Conservation (phyloP, 1,140 invertebrate species). For the Elymnias hypermnestra region DNA sequence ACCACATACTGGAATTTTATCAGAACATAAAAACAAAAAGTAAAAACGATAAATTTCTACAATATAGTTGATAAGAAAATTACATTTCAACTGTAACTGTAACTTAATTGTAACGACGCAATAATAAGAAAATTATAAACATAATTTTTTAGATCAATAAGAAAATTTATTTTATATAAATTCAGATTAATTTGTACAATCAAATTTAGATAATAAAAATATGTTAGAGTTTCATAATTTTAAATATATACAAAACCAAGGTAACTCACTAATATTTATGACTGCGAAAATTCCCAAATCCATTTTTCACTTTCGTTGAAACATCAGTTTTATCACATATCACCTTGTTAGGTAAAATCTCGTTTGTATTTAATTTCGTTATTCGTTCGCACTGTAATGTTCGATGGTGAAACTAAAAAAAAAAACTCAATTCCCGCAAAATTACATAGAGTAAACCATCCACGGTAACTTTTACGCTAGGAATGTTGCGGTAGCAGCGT, state of each 20-base stretch:
- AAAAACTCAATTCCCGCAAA: slow-evolving; percentile 64
- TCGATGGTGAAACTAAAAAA: slow-evolving; percentile 44
- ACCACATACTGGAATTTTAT: not conserved
- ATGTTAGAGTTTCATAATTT: too few relatives aligned
- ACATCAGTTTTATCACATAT: slow-evolving; percentile 48
- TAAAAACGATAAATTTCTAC: not conserved
- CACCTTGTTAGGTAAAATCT: slow-evolving; percentile 34
- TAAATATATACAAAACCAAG: slow-evolving; percentile 15
- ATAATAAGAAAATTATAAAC: too few relatives aligned
- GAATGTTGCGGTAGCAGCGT: slow-evolving; percentile 66
- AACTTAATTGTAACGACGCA: not conserved
- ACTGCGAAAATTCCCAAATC: slow-evolving; percentile 39
- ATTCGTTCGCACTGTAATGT: slow-evolving; percentile 52
- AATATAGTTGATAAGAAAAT: not conserved
- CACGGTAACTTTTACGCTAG: slow-evolving; percentile 74
- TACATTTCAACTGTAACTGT: not conserved
- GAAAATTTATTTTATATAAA: too few relatives aligned
- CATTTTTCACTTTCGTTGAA: slow-evolving; percentile 36
- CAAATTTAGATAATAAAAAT: too few relatives aligned
- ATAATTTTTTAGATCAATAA: too few relatives aligned
- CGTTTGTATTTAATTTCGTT: too few relatives aligned
- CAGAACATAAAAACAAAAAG: slow-evolving; percentile 1
- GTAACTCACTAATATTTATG: slow-evolving; percentile 53
- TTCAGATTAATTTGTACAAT: too few relatives aligned
- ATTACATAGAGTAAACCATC: slow-evolving; percentile 75